phyloP scores from a whole-genome alignment of 2,888 invertebrate species.

The Anorthoa munda region DNA sequence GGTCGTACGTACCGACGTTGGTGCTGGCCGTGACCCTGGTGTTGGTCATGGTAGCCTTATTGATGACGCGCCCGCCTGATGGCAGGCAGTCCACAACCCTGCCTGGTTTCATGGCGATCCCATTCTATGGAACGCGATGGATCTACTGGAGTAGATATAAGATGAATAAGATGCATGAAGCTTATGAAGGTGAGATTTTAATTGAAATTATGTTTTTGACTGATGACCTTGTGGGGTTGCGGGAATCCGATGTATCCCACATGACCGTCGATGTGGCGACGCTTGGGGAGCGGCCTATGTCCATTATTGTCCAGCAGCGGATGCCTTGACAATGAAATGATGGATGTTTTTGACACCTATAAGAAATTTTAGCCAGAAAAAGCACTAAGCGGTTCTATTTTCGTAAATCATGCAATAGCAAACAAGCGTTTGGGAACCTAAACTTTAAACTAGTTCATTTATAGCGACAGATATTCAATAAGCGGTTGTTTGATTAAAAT shows the following conservation, averaged over 20 bases:
- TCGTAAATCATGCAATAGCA: neutral
- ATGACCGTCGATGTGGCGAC: too few relatives aligned
- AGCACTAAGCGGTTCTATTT: neutral
- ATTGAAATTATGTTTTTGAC: too few relatives aligned
- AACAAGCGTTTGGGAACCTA: neutral
- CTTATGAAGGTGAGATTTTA: slow-evolving; percentile 92
- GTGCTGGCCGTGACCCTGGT: slow-evolving; percentile 79
- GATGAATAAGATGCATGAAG: slow-evolving; percentile 94
- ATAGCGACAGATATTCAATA: neutral
- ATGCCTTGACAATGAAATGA: neutral
- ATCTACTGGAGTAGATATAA: slow-evolving; percentile 93
- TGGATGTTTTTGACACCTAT: neutral
- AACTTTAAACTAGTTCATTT: neutral
- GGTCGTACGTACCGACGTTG: slow-evolving; percentile 86
- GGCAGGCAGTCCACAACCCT: slow-evolving; percentile 82
- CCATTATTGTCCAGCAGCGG: too few relatives aligned
- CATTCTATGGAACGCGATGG: slow-evolving; percentile 95
- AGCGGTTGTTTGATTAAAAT: neutral
- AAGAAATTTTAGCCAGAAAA: neutral
- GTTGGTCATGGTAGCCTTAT: slow-evolving; percentile 78
- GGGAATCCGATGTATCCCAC: too few relatives aligned
- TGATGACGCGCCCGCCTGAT: slow-evolving; percentile 76
- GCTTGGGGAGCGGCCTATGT: too few relatives aligned
- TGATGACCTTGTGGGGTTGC: too few relatives aligned
- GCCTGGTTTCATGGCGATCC: slow-evolving; percentile 94